These are phyloP conservation scores for Eidolon dupreanum DNA, from an alignment of 2,797 vertebrate species.

Conservation along the genomic window DNA sequence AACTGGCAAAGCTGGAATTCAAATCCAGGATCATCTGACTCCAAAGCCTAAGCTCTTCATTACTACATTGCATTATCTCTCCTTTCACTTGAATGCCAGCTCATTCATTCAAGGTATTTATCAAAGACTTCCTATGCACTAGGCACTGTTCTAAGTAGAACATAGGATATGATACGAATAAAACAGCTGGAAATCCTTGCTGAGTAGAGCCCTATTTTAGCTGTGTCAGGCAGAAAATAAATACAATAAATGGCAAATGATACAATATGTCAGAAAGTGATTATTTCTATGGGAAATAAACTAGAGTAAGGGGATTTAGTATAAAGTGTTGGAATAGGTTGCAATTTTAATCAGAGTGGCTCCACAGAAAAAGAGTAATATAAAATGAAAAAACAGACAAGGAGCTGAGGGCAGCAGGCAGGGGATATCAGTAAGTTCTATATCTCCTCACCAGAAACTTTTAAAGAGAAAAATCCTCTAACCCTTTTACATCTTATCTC, in stretches of 20 bases:
- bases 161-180: background rate
- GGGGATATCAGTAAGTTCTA: background rate
- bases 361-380: background rate
- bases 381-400: background rate
- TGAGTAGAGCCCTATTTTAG: background rate
- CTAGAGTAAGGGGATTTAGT: background rate
- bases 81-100: background rate
- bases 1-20: background rate
- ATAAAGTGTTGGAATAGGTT: background rate
- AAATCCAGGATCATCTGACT: background rate
- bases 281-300: background rate
- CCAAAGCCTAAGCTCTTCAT: background rate
- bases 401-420: background rate
- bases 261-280: background rate
- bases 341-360: slow-evolving; percentile 16
- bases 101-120: background rate
- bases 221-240: background rate
- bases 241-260: background rate
- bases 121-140: background rate
- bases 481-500: background rate
- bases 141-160: background rate
- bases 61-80: background rate
- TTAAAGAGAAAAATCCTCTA: slow-evolving; percentile 43
- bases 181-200: slow-evolving; percentile 7
- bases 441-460: background rate